Evolutionary conservation across 2,113 vertebrate genomes (phyloP).

Genomic region (Percopsis transmontana): DNA sequence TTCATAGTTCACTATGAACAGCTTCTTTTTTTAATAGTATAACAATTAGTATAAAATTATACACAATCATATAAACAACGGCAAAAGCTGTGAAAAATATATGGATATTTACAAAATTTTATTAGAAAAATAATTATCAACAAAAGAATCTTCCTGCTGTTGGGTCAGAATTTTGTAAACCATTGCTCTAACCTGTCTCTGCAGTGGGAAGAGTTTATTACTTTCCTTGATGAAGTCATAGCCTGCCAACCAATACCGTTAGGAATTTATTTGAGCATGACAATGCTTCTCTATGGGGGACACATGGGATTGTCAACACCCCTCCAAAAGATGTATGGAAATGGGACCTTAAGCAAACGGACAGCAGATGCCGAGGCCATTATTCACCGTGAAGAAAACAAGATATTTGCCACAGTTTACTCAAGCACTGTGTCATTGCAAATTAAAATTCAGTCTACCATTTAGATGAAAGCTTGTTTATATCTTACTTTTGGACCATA

Average conservation of each 20-base stretch:
- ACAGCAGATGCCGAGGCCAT: constrained; percentile 36
- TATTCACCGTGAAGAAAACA: constrained; percentile 37
- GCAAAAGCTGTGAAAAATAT: background rate
- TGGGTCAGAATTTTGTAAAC: too few species aligned
- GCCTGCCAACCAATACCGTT: constrained; percentile 33
- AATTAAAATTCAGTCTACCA: constrained; percentile 23
- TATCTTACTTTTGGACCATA: background rate
- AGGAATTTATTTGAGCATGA: constrained; percentile 26
- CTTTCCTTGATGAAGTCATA: constrained; percentile 18
- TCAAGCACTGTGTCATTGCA: constrained; percentile 18
- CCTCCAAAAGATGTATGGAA: constrained; percentile 33
- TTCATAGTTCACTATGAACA: too few species aligned
- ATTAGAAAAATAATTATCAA: too few species aligned
- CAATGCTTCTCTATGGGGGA: background rate
- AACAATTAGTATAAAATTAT: too few species aligned
- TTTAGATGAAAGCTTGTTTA: background rate
- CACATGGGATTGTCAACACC: constrained; percentile 36
- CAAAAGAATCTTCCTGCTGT: too few species aligned
- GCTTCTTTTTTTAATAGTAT: too few species aligned
- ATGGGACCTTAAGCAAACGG: background rate
- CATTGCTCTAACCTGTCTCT: too few species aligned
- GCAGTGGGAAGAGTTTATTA: constrained; percentile 4
- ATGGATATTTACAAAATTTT: background rate
- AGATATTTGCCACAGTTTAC: constrained; percentile 48
- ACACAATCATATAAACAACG: background rate